phyloP scores from a whole-genome alignment of 2,113 vertebrate genomes.

The Patagioenas fasciata region DNA sequence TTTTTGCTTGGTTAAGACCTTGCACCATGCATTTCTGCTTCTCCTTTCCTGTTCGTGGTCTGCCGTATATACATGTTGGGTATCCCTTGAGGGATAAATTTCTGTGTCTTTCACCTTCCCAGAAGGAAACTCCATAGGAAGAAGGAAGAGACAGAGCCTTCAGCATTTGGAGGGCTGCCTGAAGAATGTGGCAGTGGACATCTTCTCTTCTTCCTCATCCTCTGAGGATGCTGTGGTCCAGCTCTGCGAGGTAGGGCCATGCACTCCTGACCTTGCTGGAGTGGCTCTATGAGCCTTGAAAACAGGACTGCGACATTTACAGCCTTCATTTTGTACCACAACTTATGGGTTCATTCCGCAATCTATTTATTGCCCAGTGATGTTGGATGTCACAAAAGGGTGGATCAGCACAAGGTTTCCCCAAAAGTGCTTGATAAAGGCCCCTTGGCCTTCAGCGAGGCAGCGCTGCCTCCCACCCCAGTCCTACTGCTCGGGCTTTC shows the following conservation, averaged over 20 bases:
- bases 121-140: no score
- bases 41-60: not conserved
- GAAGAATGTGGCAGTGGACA: not conserved
- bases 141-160: not conserved
- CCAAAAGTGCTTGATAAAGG: not conserved
- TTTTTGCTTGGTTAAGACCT: not conserved
- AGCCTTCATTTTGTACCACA: not conserved
- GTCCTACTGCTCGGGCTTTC: not conserved
- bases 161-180: not conserved
- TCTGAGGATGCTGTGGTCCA: not conserved
- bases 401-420: not conserved
- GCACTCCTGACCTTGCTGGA: not conserved
- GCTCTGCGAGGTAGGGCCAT: not conserved
- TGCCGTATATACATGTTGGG: not conserved
- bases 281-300: not conserved
- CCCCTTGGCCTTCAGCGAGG: not conserved
- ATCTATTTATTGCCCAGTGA: not conserved
- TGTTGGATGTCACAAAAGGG: not conserved
- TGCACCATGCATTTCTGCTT: not conserved
- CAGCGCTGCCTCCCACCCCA: not conserved
- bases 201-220: not conserved
- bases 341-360: rapidly evolving
- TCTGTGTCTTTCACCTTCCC: not conserved
- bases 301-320: not conserved
- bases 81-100: not conserved